Evolutionary conservation across 2,113 vertebrate species (phyloP).

Genomic region (Pholis gunnellus): DNA sequence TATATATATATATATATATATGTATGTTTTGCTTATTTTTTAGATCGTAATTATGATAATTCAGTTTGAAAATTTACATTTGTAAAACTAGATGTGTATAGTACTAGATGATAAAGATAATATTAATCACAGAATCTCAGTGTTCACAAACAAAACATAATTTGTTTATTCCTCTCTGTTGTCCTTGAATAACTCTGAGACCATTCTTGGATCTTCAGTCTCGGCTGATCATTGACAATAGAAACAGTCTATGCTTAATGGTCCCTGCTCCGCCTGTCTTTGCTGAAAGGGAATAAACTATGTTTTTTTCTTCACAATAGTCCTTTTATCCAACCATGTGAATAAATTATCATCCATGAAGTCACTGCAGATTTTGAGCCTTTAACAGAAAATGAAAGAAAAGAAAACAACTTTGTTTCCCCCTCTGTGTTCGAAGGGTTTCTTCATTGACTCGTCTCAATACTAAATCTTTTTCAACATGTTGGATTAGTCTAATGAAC

Average conservation of each 20-base stretch:
- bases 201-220: background rate
- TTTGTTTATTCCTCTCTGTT: background rate
- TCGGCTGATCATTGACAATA: background rate
- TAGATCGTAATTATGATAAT: background rate
- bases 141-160: background rate
- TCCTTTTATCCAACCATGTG: background rate
- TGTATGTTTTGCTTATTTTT: background rate
- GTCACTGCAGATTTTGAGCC: background rate
- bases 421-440: background rate
- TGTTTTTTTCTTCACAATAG: background rate
- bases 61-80: background rate
- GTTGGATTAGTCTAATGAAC: background rate
- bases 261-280: background rate
- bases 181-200: background rate
- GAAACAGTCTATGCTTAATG: background rate
- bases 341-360: background rate
- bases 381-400: background rate
- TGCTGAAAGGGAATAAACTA: background rate
- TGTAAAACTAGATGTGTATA: background rate
- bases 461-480: background rate
- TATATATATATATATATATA: background rate
- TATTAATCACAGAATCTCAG: background rate
- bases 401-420: background rate
- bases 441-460: slow-evolving; percentile 5
- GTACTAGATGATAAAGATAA: background rate